phyloP scores from a whole-genome alignment of 1,140 invertebrate genomes.

The Platorchestia sp. region DNA sequence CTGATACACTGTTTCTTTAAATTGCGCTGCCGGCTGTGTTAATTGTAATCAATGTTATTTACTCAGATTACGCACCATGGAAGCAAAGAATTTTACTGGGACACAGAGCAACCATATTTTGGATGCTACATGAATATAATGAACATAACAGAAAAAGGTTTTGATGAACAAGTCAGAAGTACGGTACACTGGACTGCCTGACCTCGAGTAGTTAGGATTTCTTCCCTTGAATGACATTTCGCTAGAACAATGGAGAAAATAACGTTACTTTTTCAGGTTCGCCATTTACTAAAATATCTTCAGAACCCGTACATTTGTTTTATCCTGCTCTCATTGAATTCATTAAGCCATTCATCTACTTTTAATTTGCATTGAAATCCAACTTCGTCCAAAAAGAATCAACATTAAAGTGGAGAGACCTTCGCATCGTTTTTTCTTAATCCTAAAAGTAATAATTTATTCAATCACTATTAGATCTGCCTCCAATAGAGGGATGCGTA shows the following conservation, averaged over 20 bases:
- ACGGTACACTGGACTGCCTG: neutral
- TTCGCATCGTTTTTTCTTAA: neutral
- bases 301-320: too few relatives aligned
- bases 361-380: neutral
- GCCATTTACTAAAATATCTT: neutral
- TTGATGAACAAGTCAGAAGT: neutral
- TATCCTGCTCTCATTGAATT: neutral
- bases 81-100: neutral
- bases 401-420: neutral
- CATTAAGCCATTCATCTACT: neutral
- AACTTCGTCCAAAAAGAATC: neutral
- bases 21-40: neutral
- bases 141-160: neutral
- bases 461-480: neutral
- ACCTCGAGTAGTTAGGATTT: neutral
- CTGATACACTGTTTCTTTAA: neutral
- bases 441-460: neutral
- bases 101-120: neutral
- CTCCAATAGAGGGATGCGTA: neutral
- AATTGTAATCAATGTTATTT: neutral
- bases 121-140: neutral
- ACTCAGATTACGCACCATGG: neutral
- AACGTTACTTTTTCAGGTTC: neutral
- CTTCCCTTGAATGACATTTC: neutral
- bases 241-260: neutral